Conservation (phyloP, 2,113 vertebrate genomes). For the Falcunculus frontatus region DNA sequence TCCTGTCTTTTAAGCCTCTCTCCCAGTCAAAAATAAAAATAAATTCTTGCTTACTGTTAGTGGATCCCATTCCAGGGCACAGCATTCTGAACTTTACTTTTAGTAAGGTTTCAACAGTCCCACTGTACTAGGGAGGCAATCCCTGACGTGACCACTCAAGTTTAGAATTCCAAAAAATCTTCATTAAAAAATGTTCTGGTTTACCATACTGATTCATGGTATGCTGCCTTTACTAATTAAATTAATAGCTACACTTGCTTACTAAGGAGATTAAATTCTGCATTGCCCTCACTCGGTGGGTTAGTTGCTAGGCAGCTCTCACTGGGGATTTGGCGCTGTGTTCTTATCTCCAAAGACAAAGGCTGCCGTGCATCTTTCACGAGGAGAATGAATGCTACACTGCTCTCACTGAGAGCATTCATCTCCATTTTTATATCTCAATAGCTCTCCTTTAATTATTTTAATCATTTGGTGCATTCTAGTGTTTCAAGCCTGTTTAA, state of each 20-base stretch:
- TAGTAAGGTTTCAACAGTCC: background rate
- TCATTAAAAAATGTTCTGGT: slow-evolving; percentile 58
- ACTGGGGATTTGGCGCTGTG: background rate
- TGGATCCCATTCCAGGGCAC: background rate
- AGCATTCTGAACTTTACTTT: background rate
- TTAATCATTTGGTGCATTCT: slow-evolving; percentile 47
- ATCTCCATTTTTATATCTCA: slow-evolving; percentile 61
- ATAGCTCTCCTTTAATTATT: slow-evolving; percentile 64
- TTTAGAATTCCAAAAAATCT: slow-evolving; percentile 42
- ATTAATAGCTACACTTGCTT: slow-evolving; percentile 77
- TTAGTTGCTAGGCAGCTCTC: slow-evolving; percentile 71
- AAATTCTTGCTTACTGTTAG: background rate
- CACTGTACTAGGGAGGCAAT: background rate
- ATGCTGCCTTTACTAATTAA: slow-evolving; percentile 71
- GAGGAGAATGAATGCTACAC: background rate
- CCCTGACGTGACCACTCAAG: slow-evolving; percentile 3
- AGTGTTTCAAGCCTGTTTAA: slow-evolving; percentile 46
- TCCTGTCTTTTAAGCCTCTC: background rate
- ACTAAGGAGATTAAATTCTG: slow-evolving; percentile 67
- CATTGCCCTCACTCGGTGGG: slow-evolving; percentile 20
- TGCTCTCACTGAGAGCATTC: slow-evolving; percentile 20
- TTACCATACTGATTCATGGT: slow-evolving; percentile 63
- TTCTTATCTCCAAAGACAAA: slow-evolving; percentile 39
- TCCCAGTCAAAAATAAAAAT: background rate
- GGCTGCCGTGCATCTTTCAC: background rate